Conservation (phyloP, 2,888 invertebrate genomes). For the Drosophila suboccidentalis region DNA sequence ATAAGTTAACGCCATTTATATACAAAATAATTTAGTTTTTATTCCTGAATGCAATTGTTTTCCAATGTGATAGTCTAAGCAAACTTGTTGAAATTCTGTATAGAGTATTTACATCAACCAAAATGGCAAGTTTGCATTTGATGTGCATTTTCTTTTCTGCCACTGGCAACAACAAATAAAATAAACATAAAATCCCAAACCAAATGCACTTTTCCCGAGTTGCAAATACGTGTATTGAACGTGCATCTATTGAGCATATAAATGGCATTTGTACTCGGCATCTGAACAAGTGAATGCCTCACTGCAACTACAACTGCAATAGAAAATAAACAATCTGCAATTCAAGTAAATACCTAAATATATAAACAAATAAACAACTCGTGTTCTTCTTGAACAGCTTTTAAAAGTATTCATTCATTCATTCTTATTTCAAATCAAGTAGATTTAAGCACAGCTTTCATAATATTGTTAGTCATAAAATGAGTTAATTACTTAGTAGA, state of each 20-base stretch:
- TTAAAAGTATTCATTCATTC: background rate
- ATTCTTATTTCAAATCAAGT: background rate
- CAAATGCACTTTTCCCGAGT: slow-evolving; percentile 47
- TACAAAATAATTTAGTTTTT: background rate
- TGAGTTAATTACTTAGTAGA: no score
- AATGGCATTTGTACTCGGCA: slow-evolving; percentile 41
- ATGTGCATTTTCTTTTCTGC: slow-evolving; percentile 52
- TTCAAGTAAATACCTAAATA: slow-evolving; percentile 13
- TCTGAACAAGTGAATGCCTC: slow-evolving; percentile 7
- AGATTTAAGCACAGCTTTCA: no score
- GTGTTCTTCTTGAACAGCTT: background rate
- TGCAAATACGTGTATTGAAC: slow-evolving; percentile 41
- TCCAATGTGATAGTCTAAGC: background rate
- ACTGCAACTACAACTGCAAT: background rate
- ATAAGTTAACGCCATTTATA: no score
- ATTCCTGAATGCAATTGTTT: background rate
- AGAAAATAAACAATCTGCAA: slow-evolving; percentile 21
- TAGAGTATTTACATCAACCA: slow-evolving; percentile 24
- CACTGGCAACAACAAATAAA: slow-evolving; percentile 16
- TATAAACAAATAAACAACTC: slow-evolving; percentile 13
- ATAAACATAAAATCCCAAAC: slow-evolving; percentile 8
- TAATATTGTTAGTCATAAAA: no score
- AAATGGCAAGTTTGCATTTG: slow-evolving; percentile 59
- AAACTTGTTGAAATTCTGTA: background rate
- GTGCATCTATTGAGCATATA: slow-evolving; percentile 36